Conservation (phyloP, 2,888 invertebrate species). For the Timema podura region DNA sequence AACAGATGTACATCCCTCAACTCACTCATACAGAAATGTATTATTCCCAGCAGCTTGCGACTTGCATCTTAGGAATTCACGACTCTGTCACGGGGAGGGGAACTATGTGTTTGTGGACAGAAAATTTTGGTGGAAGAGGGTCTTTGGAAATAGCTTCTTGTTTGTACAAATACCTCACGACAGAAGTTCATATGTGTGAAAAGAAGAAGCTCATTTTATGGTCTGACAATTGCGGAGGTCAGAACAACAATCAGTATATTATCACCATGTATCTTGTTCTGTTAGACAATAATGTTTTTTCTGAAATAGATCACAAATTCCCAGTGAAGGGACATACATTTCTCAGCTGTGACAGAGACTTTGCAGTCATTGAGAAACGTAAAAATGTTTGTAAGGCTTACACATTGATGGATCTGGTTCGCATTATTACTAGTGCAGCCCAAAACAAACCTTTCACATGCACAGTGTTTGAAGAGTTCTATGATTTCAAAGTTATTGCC, state of each 20-base stretch:
- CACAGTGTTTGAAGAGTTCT: background rate
- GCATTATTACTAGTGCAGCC: background rate
- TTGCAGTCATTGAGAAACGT: background rate
- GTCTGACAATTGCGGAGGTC: constrained; percentile 1
- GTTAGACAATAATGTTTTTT: background rate
- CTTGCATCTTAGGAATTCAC: no score
- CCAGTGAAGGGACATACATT: background rate
- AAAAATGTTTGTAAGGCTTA: background rate
- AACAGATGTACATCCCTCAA: no score
- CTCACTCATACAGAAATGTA: no score
- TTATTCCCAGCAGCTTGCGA: no score
- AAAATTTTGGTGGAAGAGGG: background rate
- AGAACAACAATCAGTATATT: background rate
- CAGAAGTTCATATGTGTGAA: background rate
- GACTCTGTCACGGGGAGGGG: background rate
- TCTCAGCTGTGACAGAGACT: background rate
- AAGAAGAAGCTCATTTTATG: constrained; percentile 11
- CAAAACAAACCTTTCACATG: background rate
- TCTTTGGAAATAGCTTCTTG: background rate
- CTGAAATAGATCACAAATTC: background rate
- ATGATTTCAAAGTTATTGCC: background rate
- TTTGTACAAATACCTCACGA: background rate
- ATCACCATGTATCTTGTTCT: background rate
- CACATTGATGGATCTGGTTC: background rate
- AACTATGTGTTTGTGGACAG: constrained; percentile 3